Evolutionary conservation across 2,113 vertebrate species (phyloP), one percentile per base, ranked within the genome.

Genomic region (Neopipo cinnamomea): DNA sequence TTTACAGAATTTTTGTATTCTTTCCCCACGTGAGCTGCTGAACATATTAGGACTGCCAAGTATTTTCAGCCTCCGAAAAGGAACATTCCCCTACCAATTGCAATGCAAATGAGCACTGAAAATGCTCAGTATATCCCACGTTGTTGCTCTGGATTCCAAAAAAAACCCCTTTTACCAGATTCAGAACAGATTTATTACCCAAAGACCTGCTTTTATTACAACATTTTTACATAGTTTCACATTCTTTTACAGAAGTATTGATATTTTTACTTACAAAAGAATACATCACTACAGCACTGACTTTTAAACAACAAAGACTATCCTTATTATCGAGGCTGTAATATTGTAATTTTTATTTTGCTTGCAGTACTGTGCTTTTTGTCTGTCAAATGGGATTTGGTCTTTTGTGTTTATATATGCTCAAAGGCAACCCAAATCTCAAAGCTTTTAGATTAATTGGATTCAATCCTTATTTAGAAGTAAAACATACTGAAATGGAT

Each of bases 1-100:
- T 93, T 95, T 68, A 78, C 28, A 76, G 31, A 89, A 25, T 74
- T 91, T 90, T 88, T 94, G 27, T 94, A 33, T 79, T 90, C 70
- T 83, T 59, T 84, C 62, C 37, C 9, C 46, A 80, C 11, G 23
- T 77, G 76, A 91, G 75, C 58, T 94, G 89, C 70, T 90, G 82
- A 95, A 83, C 27, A 19, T 39, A 47, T 30, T 67, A 61, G 25
- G 46, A n/a, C 37, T 94, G 75, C 91, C 94, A 96, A 87, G 59
- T 89, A 71, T 44, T 85, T 96, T 89, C 75, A 91, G 79, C n/a
- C n/a, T 90, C 79, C 58, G 62, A 76, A 85, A 91, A 89, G 10
- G 80, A 96, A 80, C 61, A 49, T 82, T 95, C 31, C 23, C 55
- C 67, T 70, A 89, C 73, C 47, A 93, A 95, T 16, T 71, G 35